Evolutionary conservation across 2,113 vertebrate genomes (phyloP), one percentile per base, ranked within the genome.

Genomic region (Geothlypis trichas): DNA sequence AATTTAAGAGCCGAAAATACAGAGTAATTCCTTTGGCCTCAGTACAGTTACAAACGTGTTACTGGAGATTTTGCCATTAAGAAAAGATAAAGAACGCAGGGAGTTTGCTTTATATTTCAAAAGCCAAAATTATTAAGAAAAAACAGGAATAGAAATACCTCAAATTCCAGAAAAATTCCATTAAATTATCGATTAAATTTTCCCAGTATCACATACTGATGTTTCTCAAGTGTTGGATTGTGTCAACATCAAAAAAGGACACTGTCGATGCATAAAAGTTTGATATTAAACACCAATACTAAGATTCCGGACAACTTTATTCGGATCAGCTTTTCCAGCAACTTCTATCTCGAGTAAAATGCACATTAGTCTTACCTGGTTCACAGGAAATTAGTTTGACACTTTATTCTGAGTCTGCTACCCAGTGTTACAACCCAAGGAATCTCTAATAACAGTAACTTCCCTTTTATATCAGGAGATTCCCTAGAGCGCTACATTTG

Each of bases 21-120:
- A 10, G 17, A 26, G 7, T n/a, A 26, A 75, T 52, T 71, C 28
- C 20, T 66, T 81, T 47, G 39, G 39, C 42, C 22, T 75, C 19
- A 26, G 27, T 33, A 46, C 9, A 51, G 18, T 54, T 62, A 55
- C 1, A 0, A 0, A 3, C 1, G 1, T 10, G 9, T 69, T 74
- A 55, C 13, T 8, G 13, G 26, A 28, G 33, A 28, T 35, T 77
- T 76, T 51, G 23, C n/a, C 42, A 33, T 14, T 37, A 47, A 47
- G 33, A 62, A 73, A 83, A 68, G 8, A 77, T 23, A 47, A 80
- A 84, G 33, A 20, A 37, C 0, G 1, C 37, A 21, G 7, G 57
- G 20, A 15, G 1, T 62, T 90, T 62, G 13, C 46, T 85, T 58
- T 78, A 6, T 67, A 61, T 86, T 91, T 91, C 3, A 57, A 85